Conservation (phyloP, 2,888 invertebrate species). For the Adelphocoris suturalis region DNA sequence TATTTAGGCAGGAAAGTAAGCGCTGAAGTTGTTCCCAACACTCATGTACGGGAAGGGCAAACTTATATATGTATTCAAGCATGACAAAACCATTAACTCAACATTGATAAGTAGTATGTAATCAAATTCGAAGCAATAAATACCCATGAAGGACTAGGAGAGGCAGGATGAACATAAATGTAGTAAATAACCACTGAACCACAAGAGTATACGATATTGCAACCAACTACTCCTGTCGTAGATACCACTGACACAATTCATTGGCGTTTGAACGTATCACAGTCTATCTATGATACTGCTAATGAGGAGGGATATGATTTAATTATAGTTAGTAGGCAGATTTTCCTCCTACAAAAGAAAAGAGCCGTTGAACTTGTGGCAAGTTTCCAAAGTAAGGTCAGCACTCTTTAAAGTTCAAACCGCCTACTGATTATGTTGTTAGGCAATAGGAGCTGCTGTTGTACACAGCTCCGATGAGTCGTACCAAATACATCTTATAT, state of each 20-base stretch:
- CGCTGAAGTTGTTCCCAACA: no score
- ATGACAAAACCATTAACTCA: neutral
- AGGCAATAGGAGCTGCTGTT: neutral
- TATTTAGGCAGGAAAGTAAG: no score
- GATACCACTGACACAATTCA: neutral
- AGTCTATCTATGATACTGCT: constrained; percentile 31
- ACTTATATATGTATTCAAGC: neutral
- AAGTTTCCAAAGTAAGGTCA: constrained; percentile 61
- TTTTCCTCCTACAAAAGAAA: constrained; percentile 2
- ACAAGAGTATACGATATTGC: neutral
- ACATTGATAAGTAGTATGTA: neutral
- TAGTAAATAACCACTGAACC: neutral
- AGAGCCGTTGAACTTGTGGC: constrained; percentile 64
- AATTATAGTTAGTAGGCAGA: constrained; percentile 65
- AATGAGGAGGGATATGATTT: constrained; percentile 47
- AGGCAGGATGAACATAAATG: constrained; percentile 54
- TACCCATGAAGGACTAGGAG: constrained; percentile 33
- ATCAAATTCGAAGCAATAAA: neutral
- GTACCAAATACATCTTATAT: neutral
- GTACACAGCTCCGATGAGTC: neutral
- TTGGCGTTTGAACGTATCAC: constrained; percentile 34
- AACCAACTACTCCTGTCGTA: neutral
- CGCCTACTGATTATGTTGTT: neutral
- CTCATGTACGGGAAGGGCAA: no score
- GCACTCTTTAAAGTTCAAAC: constrained; percentile 10